Conservation (phyloP, 2,888 invertebrate species). For the Mythimna lalbum region DNA sequence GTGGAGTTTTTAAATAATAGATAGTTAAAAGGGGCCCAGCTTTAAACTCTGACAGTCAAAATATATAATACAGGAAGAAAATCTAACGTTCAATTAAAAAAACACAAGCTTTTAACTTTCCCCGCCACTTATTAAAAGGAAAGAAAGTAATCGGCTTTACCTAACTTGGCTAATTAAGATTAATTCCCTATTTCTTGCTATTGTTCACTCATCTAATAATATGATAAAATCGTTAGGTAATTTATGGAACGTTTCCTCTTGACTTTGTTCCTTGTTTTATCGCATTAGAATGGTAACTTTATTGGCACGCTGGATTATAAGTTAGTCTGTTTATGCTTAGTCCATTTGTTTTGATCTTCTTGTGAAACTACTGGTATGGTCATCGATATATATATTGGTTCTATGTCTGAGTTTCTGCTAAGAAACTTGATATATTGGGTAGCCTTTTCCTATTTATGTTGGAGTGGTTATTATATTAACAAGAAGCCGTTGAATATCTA, state of each 20-base stretch:
- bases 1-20: too few relatives aligned
- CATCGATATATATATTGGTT: background rate
- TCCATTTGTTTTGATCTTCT: background rate
- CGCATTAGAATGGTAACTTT: constrained; percentile 10
- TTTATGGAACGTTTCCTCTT: constrained; percentile 32
- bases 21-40: background rate
- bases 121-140: constrained; percentile 35
- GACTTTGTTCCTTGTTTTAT: constrained; percentile 28
- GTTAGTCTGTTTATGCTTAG: background rate
- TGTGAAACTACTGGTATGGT: background rate
- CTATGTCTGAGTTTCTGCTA: background rate
- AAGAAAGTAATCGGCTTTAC: constrained; percentile 61
- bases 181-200: constrained; percentile 58
- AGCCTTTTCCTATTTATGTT: background rate
- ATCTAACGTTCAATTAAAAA: background rate
- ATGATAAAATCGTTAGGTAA: constrained; percentile 49
- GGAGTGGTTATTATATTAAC: background rate
- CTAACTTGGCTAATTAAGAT: constrained; percentile 59
- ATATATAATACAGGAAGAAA: background rate
- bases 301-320: background rate
- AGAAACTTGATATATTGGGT: background rate
- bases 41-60: background rate
- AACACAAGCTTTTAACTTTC: constrained; percentile 6
- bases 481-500: background rate
- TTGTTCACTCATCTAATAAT: constrained; percentile 57